Evolutionary conservation across 2,797 vertebrate species (phyloP).

Genomic region (Loriculus beryllinus): DNA sequence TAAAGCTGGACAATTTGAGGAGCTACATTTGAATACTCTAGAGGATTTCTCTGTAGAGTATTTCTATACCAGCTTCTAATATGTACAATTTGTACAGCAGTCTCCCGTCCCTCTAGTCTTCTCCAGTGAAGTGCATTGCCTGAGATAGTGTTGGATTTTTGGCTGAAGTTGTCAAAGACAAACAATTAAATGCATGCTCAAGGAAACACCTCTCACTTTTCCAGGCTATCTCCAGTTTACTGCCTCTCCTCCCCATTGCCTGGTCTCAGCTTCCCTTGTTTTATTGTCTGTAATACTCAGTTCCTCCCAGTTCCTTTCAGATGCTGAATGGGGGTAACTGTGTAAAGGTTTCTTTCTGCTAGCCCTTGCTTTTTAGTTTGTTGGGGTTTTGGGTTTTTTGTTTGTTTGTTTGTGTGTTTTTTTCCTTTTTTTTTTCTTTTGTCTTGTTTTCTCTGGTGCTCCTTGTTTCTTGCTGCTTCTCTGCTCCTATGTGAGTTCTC

Average conservation of each 20-base stretch:
- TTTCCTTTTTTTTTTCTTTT: not conserved
- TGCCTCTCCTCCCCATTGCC: not conserved
- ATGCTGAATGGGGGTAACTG: not conserved
- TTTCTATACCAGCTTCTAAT: not conserved
- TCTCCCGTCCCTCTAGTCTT: not conserved
- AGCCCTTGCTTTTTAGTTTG: not conserved
- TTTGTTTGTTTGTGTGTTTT: not conserved
- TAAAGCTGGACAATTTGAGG: not conserved
- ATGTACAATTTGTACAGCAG: not conserved
- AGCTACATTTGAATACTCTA: not conserved
- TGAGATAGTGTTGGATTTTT: not conserved
- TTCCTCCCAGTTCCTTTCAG: not conserved
- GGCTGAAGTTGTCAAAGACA: not conserved
- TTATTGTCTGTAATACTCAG: not conserved
- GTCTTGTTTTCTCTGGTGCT: not conserved
- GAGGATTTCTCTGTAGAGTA: not conserved
- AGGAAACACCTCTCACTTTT: not conserved
- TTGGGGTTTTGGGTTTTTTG: not conserved
- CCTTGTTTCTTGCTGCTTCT: not conserved
- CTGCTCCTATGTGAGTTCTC: not conserved
- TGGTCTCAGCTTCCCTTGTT: not conserved
- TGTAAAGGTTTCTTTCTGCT: not conserved
- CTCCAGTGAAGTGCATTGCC: not conserved
- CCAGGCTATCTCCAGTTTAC: not conserved
- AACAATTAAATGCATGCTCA: not conserved